Percentiles rank a stretch among this genome's conserved stretches.
phyloP scores from a whole-genome alignment of 2,888 invertebrate species.

The Nemotelus pantherinus region DNA sequence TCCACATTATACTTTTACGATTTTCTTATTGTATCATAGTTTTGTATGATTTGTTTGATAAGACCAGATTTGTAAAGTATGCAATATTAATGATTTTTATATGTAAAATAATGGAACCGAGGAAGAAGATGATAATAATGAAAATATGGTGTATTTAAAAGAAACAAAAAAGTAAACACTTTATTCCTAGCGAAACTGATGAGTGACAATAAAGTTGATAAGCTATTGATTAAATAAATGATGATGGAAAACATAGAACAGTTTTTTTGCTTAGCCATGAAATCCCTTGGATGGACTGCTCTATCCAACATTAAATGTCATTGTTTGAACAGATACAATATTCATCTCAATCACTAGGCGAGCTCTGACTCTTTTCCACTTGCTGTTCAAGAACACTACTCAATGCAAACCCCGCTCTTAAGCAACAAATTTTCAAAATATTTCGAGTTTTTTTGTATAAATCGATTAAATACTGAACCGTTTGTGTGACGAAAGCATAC shows the following conservation, averaged over 20 bases:
- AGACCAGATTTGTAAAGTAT: slow-evolving; percentile 2
- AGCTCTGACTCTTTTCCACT: not conserved
- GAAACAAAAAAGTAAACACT: not conserved
- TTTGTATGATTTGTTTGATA: slow-evolving; percentile 33
- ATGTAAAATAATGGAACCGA: slow-evolving; percentile 19
- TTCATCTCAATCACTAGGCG: no score
- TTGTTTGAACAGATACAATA: no score
- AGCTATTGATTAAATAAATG: slow-evolving; percentile 6
- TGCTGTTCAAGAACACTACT: slow-evolving; percentile 21
- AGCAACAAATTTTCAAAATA: not conserved
- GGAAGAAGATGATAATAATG: not conserved
- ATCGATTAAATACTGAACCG: slow-evolving; percentile 57
- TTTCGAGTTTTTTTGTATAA: not conserved
- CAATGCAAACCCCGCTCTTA: not conserved
- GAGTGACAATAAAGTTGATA: slow-evolving; percentile 43
- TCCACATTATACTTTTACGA: not conserved
- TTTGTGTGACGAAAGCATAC: slow-evolving; percentile 70
- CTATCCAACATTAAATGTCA: no score
- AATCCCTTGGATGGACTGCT: no score
- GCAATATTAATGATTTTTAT: slow-evolving; percentile 20
- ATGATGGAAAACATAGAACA: no score
- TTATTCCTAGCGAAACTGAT: slow-evolving; percentile 38
- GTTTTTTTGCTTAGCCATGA: no score
- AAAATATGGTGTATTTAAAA: slow-evolving; percentile 18
- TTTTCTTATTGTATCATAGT: slow-evolving; percentile 31